Evolutionary conservation across 2,888 invertebrate genomes (phyloP).

Genomic region (Calephelis perditalis): DNA sequence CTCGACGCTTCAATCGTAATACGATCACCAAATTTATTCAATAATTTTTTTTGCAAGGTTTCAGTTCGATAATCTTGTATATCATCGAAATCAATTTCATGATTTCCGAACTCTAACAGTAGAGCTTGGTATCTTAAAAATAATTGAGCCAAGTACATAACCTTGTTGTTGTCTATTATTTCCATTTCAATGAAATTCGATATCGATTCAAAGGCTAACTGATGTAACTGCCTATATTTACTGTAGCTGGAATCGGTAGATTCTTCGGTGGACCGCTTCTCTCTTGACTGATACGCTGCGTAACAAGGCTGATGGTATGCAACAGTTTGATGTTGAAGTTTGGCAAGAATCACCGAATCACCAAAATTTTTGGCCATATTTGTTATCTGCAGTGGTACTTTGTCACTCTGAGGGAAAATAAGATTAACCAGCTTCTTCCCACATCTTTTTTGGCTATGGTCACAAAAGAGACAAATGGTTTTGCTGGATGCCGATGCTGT

Average conservation of each 20-base stretch:
- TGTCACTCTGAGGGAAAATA: constrained; percentile 19
- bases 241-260: constrained; percentile 14
- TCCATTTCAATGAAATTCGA: constrained; percentile 28
- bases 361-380: constrained; percentile 20
- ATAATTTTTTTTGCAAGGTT: constrained; percentile 23
- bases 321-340: constrained; percentile 25
- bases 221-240: constrained; percentile 19
- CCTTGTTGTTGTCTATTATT: constrained; percentile 24
- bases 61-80: constrained; percentile 33
- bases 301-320: constrained; percentile 26
- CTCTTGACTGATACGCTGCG: constrained; percentile 23
- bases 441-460: constrained; percentile 23
- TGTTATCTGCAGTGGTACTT: constrained; percentile 19
- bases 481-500: constrained; percentile 25
- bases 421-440: constrained; percentile 24
- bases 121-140: constrained; percentile 27
- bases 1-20: constrained; percentile 20
- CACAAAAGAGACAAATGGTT: constrained; percentile 24
- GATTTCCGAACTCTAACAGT: constrained; percentile 25
- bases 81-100: constrained; percentile 31
- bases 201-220: constrained; percentile 18
- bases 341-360: constrained; percentile 17
- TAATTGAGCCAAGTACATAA: constrained; percentile 27
- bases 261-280: constrained; percentile 21
- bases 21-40: constrained; percentile 21